Conservation (phyloP, 2,113 vertebrate genomes). For the Thymallus thymallus region DNA sequence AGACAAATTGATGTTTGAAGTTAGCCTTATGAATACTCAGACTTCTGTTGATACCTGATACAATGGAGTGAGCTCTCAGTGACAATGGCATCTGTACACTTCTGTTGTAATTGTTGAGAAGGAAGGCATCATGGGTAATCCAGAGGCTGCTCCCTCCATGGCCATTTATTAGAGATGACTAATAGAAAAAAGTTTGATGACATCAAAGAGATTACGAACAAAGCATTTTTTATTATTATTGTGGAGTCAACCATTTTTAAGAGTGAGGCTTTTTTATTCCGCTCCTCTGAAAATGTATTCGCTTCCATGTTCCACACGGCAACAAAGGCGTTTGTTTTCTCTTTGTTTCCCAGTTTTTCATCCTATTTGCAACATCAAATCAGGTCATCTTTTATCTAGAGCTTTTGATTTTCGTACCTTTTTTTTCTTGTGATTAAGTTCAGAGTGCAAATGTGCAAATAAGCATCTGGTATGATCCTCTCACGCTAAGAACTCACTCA, state of each 20-base stretch:
- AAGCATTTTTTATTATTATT: conserved; percentile 40
- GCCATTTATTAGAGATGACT: conserved; percentile 25
- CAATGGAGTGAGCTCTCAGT: not conserved
- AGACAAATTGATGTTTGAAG: not conserved
- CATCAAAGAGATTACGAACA: conserved; percentile 47
- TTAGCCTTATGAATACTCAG: not conserved
- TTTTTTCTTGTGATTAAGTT: too few relatives aligned
- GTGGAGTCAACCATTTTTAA: conserved; percentile 37
- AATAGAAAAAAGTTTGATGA: conserved; percentile 30
- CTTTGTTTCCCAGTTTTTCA: conserved; percentile 21
- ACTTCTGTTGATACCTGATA: not conserved
- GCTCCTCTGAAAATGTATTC: conserved; percentile 44
- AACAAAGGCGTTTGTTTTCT: conserved; percentile 39
- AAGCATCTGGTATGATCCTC: conserved; percentile 3
- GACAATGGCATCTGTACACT: not conserved
- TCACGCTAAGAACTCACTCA: not conserved
- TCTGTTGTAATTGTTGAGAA: not conserved
- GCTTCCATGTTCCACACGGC: conserved; percentile 38
- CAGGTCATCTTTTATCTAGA: conserved; percentile 25
- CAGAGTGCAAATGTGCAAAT: conserved; percentile 7
- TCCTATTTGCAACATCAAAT: conserved; percentile 46
- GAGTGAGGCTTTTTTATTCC: conserved; percentile 40
- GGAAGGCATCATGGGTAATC: conserved; percentile 5
- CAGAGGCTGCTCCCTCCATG: conserved; percentile 9
- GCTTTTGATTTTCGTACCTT: conserved; percentile 34